These are phyloP conservation scores for Plutomurus gul DNA, from an alignment of 1,140 invertebrate genomes.

Conservation along the genomic window DNA sequence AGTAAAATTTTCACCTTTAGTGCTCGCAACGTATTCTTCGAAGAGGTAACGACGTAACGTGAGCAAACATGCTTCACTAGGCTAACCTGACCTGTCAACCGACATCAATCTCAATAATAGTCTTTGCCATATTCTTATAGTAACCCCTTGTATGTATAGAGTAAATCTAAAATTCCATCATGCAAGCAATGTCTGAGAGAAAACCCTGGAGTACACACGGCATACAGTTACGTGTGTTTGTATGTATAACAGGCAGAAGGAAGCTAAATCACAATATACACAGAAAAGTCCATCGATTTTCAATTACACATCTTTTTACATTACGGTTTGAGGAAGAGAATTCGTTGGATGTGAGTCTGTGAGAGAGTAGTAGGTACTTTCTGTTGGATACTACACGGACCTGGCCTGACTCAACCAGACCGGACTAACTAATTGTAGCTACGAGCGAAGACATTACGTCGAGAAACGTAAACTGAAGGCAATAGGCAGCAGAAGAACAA, in stretches of 20 bases:
- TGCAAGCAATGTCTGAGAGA: neutral
- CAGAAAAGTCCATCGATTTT: neutral
- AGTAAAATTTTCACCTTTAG: no score
- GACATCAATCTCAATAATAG: conserved; percentile 18
- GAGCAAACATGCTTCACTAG: neutral
- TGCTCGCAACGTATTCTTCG: no score
- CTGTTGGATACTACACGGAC: no score
- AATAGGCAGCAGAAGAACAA: no score
- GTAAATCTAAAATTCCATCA: neutral
- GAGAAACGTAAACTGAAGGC: no score
- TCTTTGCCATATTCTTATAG: neutral
- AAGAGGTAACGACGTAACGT: neutral
- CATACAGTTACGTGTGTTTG: no score
- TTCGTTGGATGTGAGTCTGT: neutral
- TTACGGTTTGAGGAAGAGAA: neutral
- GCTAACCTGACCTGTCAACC: conserved; percentile 15
- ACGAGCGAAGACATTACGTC: no score
- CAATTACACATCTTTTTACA: conserved; percentile 14
- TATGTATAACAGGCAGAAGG: neutral
- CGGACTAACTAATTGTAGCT: no score
- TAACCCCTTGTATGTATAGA: neutral
- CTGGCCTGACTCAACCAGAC: no score
- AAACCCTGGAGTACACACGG: neutral
- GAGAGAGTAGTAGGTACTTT: no score
- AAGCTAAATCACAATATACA: neutral